Conservation (phyloP, 2,888 invertebrate genomes). For the Neria commutata region DNA sequence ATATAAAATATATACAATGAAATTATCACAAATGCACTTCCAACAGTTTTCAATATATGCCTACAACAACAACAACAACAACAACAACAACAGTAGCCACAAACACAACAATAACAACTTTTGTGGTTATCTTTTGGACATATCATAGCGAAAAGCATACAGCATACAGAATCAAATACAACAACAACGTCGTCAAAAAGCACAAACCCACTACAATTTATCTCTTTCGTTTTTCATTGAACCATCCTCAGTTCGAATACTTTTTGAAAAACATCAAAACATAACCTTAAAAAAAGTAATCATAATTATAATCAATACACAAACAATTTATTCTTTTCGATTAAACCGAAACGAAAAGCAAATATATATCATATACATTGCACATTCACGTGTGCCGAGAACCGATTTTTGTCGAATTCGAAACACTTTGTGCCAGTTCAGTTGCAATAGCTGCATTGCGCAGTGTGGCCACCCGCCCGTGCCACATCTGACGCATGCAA, state of each 20-base stretch:
- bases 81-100: conserved; percentile 40
- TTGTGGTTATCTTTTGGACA: conserved; percentile 19
- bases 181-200: too few species aligned
- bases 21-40: conserved; percentile 1
- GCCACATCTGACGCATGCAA: conserved; percentile 39
- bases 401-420: too few species aligned
- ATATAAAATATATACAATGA: neutral
- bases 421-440: conserved; percentile 57
- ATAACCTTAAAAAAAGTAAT: neutral
- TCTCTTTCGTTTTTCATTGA: conserved; percentile 40
- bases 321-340: conserved; percentile 34
- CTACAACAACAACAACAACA: conserved; percentile 27
- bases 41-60: too few species aligned
- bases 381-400: conserved; percentile 41
- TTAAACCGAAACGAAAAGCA: conserved; percentile 23
- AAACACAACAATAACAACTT: conserved; percentile 29
- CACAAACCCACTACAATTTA: conserved; percentile 17
- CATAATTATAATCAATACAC: conserved; percentile 17
- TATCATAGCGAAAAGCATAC: conserved; percentile 24
- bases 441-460: conserved; percentile 58
- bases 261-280: conserved; percentile 1
- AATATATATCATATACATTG: conserved; percentile 18
- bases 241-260: conserved; percentile 51
- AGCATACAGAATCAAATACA: conserved; percentile 17
- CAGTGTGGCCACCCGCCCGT: conserved; percentile 6